phyloP scores from a whole-genome alignment of 92 coral and sea anemone genomes.

The Epizoanthus fatuus region DNA sequence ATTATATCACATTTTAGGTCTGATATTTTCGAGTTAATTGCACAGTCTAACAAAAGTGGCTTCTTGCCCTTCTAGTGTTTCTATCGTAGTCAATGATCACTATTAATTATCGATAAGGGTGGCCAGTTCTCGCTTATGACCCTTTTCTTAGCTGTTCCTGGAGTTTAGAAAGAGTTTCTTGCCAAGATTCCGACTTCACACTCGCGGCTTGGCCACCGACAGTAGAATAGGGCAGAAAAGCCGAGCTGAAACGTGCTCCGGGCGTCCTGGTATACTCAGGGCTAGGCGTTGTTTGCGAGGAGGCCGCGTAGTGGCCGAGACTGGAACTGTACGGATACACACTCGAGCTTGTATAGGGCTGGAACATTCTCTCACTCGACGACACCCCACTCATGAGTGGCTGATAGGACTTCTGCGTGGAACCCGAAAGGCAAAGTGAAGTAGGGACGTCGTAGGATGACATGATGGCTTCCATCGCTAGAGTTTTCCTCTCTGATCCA shows the following conservation, averaged over 20 bases:
- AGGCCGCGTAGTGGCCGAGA: neutral
- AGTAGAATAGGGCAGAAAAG: constrained; percentile 28
- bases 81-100: too few relatives aligned
- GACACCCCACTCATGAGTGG: constrained; percentile 14
- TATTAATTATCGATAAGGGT: neutral
- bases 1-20: too few relatives aligned
- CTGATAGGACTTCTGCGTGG: constrained; percentile 21
- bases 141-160: constrained; percentile 84
- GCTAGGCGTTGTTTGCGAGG: constrained; percentile 1
- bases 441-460: constrained; percentile 56
- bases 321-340: neutral
- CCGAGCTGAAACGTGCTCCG: constrained; percentile 5
- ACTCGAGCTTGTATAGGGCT: constrained; percentile 10
- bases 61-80: too few relatives aligned
- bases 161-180: constrained; percentile 91
- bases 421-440: constrained; percentile 24
- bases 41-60: neutral
- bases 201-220: constrained; percentile 13
- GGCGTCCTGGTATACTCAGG: neutral
- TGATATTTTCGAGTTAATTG: too few relatives aligned
- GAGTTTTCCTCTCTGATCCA: constrained; percentile 72
- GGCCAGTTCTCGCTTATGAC: constrained; percentile 26
- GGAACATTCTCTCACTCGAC: neutral
- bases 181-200: constrained; percentile 87
- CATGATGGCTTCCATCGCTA: constrained; percentile 83